phyloP scores from a whole-genome alignment of 2,797 vertebrate species.

The Sebastes reedi region DNA sequence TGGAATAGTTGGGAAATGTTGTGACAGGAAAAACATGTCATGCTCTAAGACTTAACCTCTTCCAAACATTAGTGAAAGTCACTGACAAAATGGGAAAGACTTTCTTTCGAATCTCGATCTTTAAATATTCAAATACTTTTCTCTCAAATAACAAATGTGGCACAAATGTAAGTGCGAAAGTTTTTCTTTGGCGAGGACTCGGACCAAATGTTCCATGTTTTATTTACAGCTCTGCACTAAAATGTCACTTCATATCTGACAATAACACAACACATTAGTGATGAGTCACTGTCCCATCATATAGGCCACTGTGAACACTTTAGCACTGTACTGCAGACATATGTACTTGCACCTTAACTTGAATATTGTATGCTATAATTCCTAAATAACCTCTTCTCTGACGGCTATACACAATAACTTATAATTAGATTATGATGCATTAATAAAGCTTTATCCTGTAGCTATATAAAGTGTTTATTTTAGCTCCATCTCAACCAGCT shows the following conservation, averaged over 20 bases:
- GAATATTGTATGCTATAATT: neutral
- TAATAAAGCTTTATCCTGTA: neutral
- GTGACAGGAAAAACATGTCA: neutral
- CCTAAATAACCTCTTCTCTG: neutral
- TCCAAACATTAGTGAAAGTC: neutral
- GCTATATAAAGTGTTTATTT: neutral
- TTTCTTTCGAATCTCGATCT: neutral
- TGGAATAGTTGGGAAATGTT: neutral
- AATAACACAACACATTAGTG: neutral
- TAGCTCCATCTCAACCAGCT: neutral
- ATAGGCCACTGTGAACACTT: neutral
- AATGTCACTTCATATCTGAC: neutral
- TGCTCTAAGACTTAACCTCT: neutral
- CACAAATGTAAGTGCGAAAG: constrained; percentile 11
- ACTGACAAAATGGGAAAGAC: neutral
- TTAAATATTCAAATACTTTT: neutral
- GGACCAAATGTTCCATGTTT: constrained; percentile 18
- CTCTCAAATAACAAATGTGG: constrained; percentile 6
- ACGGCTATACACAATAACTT: neutral
- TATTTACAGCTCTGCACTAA: neutral
- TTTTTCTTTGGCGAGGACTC: neutral
- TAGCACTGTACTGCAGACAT: neutral
- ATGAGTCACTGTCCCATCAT: neutral
- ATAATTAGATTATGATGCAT: neutral
- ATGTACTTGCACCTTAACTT: neutral